Base-by-base conservation (phyloP, 2,888 invertebrate genomes). In the Polyploca ridens region DNA sequence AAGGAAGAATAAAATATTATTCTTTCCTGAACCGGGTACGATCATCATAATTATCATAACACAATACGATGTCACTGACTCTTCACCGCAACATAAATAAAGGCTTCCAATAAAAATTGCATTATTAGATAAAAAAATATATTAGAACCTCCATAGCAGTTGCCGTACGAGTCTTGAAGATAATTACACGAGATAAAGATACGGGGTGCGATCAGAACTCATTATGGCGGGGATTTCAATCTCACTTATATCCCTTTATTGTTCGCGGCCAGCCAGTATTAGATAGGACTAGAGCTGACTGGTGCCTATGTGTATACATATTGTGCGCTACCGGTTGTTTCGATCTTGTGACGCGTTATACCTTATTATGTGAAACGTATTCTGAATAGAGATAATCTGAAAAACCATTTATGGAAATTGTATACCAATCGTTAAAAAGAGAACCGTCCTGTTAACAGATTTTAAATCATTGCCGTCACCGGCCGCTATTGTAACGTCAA, bases 381-480 rank as follows among this genome's bases (percentile, higher is more conserved):
- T 84, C 83, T 81, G 81, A 84, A 87, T 81, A 75, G 41, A 85
- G 88, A 91, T 92, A 88, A 92, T 91, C 90, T 90, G 86, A 82
- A 85, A 88, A 86, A 84, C 93, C 94, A 90, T 94, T 92, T 93
- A 94, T 91, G 93, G 94, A 91, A 91, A 94, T 93, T 90, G 93
- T 91, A 91, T 91, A 92, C 92, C 88, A 92, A 93, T 93, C 91
- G 91, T 93, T 93, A 93, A 94, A 94, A 93, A 93, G 92, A 93
- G 90, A 89, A 93, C 82, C 91, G 90, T 90, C 89, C 93, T 93
- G 94, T 94, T 93, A 94, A 94, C 94, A 93, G 93, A 93, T 94
- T 94, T 94, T 94, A 94, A 94, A 94, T 94, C 94, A 94, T 93
- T 93, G 93, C 94, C 91, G 92, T 94, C 94, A 90, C 82, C 73